These are phyloP conservation scores for Podarcis cretensis DNA, from an alignment of 2,113 vertebrate species.

Conservation along the genomic window DNA sequence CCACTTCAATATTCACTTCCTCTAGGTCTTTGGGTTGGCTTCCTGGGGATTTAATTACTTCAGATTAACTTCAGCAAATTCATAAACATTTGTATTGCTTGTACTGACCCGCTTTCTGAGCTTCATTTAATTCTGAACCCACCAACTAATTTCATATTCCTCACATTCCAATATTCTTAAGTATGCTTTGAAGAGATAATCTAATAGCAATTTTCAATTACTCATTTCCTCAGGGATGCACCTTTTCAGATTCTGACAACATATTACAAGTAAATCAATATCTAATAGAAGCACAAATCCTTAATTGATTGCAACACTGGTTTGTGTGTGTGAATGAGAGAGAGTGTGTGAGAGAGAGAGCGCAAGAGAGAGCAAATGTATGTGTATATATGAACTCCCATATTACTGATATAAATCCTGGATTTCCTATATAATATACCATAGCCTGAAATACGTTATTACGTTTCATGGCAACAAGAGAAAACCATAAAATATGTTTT, in stretches of 20 bases:
- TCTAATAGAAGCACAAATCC: background rate
- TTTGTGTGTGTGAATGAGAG: background rate
- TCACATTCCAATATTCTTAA: constrained; percentile 4
- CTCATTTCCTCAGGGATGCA: background rate
- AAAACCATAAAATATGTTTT: background rate
- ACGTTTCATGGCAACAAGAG: background rate
- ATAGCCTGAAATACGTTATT: background rate
- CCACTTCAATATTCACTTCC: background rate
- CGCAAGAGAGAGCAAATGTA: background rate
- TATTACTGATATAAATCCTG: background rate
- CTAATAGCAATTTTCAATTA: background rate
- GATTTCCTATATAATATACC: background rate
- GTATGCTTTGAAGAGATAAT: constrained; percentile 23
- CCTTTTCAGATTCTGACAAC: background rate
- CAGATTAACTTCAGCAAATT: background rate
- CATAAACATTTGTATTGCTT: background rate
- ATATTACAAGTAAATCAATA: background rate
- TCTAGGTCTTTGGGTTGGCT: background rate
- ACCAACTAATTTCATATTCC: background rate
- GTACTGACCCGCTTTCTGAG: background rate
- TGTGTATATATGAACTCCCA: background rate
- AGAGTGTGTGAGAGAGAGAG: too few species aligned
- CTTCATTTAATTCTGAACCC: constrained; percentile 2
- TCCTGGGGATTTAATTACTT: background rate
- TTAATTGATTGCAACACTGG: background rate